Conservation (phyloP, 2,888 invertebrate species). For the Oxyscelio sp. region DNA sequence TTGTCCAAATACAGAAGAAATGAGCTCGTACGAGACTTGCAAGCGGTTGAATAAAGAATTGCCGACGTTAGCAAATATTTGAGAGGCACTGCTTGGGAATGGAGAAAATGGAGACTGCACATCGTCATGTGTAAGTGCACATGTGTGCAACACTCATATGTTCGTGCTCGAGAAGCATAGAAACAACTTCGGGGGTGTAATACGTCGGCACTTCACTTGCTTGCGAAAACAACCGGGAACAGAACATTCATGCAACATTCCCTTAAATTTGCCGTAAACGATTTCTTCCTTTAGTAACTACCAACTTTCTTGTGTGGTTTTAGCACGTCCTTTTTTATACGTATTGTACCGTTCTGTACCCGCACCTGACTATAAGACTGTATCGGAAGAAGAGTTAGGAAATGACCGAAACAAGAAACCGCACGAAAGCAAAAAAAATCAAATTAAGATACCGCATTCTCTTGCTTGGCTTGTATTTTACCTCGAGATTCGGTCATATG, state of each 20-base stretch:
- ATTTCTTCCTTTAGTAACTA: conserved; percentile 54
- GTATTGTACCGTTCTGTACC: conserved; percentile 1
- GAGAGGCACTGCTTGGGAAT: conserved; percentile 53
- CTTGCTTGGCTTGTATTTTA: conserved; percentile 70
- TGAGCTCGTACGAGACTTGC: conserved; percentile 66
- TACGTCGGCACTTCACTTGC: conserved; percentile 60
- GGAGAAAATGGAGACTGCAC: conserved; percentile 59
- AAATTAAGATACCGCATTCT: conserved; percentile 67
- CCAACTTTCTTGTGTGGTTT: conserved; percentile 36
- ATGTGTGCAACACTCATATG: conserved; percentile 60
- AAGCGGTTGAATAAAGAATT: conserved; percentile 67
- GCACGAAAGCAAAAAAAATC: conserved; percentile 47
- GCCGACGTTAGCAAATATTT: conserved; percentile 71
- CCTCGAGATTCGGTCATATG: conserved; percentile 9
- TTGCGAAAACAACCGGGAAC: conserved; percentile 23
- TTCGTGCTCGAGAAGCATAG: conserved; percentile 46
- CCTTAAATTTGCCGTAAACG: conserved; percentile 52
- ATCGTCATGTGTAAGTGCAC: conserved; percentile 46
- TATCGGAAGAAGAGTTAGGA: background rate
- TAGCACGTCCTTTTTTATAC: conserved; percentile 17
- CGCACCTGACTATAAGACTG: background rate
- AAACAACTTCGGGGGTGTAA: conserved; percentile 72
- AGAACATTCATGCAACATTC: conserved; percentile 53
- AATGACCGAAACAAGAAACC: conserved; percentile 21
- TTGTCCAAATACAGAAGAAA: conserved; percentile 65